Evolutionary conservation across 1,140 invertebrate genomes (phyloP), one percentile per base, ranked within the genome.

Genomic region (Catajapyx aquilonaris): DNA sequence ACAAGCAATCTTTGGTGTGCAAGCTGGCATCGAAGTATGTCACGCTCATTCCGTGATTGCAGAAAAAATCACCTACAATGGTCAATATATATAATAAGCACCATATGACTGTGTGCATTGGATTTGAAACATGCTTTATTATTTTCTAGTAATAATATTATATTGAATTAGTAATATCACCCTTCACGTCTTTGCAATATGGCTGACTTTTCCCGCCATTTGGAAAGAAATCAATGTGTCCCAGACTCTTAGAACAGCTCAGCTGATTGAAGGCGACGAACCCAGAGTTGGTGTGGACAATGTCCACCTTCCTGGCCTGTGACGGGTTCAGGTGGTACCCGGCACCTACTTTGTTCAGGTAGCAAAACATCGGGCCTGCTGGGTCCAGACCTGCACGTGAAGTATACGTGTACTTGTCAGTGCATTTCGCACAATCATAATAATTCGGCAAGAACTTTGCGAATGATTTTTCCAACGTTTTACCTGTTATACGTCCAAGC

Each of bases 281-380:
- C 0, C 80, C 80, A 1, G 79, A 80, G 21, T 84, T 83, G 0
- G 85, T 87, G 52, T 91, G 85, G 33, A 90, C 64, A 16, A 87
- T 71, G 54, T 88, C 83, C 16, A 88, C 81, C 53, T 87, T 86
- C 43, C 74, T 61, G 0, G 81, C 84, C 54, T 91, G 85, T 1
- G 69, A 67, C 30, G 71, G 64, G 55, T 91, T 85, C 44, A 91
- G 58, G 46, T 88, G 81, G 28, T 75, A n/a, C n/a, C 66, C 11
- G 79, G 78, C 5, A 72, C 62, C 47, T 83, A 81, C 37, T 68
- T 69, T 11, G 76, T 75, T 56, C 42, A 16, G 39, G 43, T 13
- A 31, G 25, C 64, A 76, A 52, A 78, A 80, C 11, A 70, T 43
- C 32, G 76, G 68, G 51, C 81, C 84, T 2, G 76, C 83, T 23